These are phyloP conservation scores for Oxytorus armatus DNA, from an alignment of 2,888 invertebrate species.

Conservation along the genomic window DNA sequence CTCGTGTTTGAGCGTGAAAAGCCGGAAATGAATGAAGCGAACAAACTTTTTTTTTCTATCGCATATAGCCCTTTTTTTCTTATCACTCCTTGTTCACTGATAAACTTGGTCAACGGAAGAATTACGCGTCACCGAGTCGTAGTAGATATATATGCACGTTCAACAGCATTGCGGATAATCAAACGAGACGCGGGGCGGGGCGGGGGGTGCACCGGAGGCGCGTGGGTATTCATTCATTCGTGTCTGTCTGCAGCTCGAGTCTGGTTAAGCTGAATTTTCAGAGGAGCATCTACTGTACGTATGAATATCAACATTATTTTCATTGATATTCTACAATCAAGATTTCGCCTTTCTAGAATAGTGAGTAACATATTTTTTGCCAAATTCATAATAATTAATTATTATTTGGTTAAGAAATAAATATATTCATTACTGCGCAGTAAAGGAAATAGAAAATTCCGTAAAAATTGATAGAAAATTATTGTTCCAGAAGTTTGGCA, in stretches of 20 bases:
- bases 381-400: not conserved
- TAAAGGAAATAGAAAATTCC: no score
- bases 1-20: slow-evolving; percentile 1
- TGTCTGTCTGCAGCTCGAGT: slow-evolving; percentile 33
- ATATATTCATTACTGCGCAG: no score
- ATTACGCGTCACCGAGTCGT: slow-evolving; percentile 43
- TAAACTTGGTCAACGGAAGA: slow-evolving; percentile 32
- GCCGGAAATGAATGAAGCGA: slow-evolving; percentile 19
- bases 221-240: slow-evolving; percentile 63
- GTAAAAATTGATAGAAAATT: no score
- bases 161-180: slow-evolving; percentile 13
- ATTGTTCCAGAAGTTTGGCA: no score
- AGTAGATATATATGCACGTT: slow-evolving; percentile 13
- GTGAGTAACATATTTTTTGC: no score
- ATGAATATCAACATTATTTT: slow-evolving; percentile 5
- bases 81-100: slow-evolving; percentile 33
- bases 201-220: slow-evolving; percentile 45
- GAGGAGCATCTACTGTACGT: slow-evolving; percentile 6
- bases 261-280: not conserved
- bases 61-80: slow-evolving; percentile 16
- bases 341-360: not conserved
- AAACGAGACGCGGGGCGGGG: slow-evolving; percentile 19
- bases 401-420: not conserved
- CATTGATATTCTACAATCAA: not conserved
- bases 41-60: slow-evolving; percentile 13